Conservation (phyloP, 1,140 invertebrate species). For the Magallana ariakensis region DNA sequence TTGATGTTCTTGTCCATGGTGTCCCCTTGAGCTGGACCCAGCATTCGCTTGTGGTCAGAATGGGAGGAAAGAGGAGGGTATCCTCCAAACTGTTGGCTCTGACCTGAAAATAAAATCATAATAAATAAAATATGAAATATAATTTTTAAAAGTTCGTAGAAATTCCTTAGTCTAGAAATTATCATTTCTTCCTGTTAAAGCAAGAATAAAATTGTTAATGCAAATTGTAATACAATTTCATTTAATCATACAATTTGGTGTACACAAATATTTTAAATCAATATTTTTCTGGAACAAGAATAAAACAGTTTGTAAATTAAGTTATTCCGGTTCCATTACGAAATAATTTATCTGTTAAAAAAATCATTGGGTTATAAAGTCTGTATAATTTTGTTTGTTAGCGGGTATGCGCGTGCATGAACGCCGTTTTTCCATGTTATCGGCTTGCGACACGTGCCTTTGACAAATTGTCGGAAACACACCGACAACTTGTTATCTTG, state of each 20-base stretch:
- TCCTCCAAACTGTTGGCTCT: conserved; percentile 75
- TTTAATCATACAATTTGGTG: too few relatives aligned
- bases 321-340: too few relatives aligned
- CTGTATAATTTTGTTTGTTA: background rate
- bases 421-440: background rate
- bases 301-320: too few relatives aligned
- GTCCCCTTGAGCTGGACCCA: conserved; percentile 65
- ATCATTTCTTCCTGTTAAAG: too few relatives aligned
- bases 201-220: too few relatives aligned
- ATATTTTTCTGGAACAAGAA: too few relatives aligned
- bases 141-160: too few relatives aligned
- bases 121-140: too few relatives aligned
- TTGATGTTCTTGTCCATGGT: conserved; percentile 76
- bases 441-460: background rate
- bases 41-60: conserved; percentile 69
- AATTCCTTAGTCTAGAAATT: too few relatives aligned
- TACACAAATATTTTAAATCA: too few relatives aligned
- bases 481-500: conserved; percentile 20
- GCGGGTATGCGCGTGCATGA: background rate
- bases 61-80: conserved; percentile 71
- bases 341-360: too few relatives aligned
- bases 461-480: conserved; percentile 30
- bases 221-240: too few relatives aligned
- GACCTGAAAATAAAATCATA: conserved; percentile 56
- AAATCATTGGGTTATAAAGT: conserved; percentile 3